These are phyloP conservation scores for Cyclopterus lumpus DNA, from an alignment of 2,797 vertebrate genomes.

Conservation along the genomic window DNA sequence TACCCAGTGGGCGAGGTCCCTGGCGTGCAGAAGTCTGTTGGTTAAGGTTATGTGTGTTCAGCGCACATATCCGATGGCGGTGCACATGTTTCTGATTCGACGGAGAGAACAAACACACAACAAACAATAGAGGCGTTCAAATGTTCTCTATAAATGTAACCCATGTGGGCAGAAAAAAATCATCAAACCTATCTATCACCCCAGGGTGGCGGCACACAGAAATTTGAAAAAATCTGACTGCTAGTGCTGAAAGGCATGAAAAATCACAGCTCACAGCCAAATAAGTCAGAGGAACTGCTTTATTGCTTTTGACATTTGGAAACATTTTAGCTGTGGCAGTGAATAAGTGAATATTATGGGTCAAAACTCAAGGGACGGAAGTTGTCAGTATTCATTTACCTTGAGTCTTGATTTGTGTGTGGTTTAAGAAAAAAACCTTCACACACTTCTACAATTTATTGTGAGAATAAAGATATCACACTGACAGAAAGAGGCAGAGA, in stretches of 20 bases:
- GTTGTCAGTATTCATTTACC: constrained; percentile 48
- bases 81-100: constrained; percentile 70
- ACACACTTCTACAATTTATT: constrained; percentile 14
- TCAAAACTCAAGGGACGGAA: constrained; percentile 20
- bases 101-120: constrained; percentile 61
- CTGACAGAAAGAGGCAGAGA: constrained; percentile 29
- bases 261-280: constrained; percentile 52
- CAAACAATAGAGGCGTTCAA: constrained; percentile 70
- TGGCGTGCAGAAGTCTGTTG: constrained; percentile 39
- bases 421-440: constrained; percentile 1
- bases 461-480: constrained; percentile 40
- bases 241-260: constrained; percentile 46
- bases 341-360: constrained; percentile 25
- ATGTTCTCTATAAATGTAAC: constrained; percentile 48
- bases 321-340: constrained; percentile 26
- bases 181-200: constrained; percentile 54
- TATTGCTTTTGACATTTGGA: constrained; percentile 46
- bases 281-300: constrained; percentile 31
- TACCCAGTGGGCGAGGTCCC: constrained; percentile 47
- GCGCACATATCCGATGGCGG: constrained; percentile 50
- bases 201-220: constrained; percentile 44
- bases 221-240: constrained; percentile 54
- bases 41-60: constrained; percentile 56
- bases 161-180: constrained; percentile 53
- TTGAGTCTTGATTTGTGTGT: constrained; percentile 18